Evolutionary conservation across 2,888 invertebrate species (phyloP).

Genomic region (Drosophila nr. perissopoda): DNA sequence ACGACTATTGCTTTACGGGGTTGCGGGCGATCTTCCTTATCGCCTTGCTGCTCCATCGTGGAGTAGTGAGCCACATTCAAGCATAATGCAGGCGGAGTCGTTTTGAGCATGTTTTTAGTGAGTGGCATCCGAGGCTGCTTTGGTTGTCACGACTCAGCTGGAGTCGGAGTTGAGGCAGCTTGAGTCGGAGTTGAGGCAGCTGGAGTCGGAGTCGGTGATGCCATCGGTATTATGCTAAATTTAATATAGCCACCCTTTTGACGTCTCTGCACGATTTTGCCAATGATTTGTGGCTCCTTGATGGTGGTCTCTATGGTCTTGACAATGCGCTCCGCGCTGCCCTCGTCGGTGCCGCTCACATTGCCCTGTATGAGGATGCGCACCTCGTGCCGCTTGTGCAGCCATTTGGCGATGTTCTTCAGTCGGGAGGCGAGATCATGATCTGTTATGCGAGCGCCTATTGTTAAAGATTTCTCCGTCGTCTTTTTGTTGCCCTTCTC

Average conservation of each 20-base stretch:
- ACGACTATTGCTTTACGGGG: slow-evolving; percentile 3
- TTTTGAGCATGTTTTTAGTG: background rate
- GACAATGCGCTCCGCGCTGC: slow-evolving; percentile 86
- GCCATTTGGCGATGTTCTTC: slow-evolving; percentile 88
- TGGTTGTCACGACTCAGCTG: slow-evolving; percentile 64
- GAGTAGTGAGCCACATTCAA: slow-evolving; percentile 20
- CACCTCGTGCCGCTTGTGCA: slow-evolving; percentile 89
- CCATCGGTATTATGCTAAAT: slow-evolving; percentile 87
- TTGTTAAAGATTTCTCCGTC: slow-evolving; percentile 88
- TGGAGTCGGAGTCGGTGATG: background rate
- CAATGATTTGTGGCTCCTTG: slow-evolving; percentile 85
- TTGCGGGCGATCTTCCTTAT: background rate
- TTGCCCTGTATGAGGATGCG: slow-evolving; percentile 80
- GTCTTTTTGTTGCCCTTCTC: slow-evolving; percentile 85
- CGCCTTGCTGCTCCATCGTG: slow-evolving; percentile 4
- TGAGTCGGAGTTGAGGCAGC: background rate
- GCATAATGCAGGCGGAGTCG: background rate
- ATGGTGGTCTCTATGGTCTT: slow-evolving; percentile 86
- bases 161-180: background rate
- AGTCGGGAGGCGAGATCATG: slow-evolving; percentile 89
- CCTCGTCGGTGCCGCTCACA: slow-evolving; percentile 55
- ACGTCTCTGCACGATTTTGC: slow-evolving; percentile 88
- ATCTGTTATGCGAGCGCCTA: slow-evolving; percentile 88
- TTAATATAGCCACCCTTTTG: slow-evolving; percentile 87
- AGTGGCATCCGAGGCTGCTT: slow-evolving; percentile 33